These are phyloP conservation scores for Takifugu bimaculatus DNA, from an alignment of 2,113 vertebrate genomes.

Conservation along the genomic window DNA sequence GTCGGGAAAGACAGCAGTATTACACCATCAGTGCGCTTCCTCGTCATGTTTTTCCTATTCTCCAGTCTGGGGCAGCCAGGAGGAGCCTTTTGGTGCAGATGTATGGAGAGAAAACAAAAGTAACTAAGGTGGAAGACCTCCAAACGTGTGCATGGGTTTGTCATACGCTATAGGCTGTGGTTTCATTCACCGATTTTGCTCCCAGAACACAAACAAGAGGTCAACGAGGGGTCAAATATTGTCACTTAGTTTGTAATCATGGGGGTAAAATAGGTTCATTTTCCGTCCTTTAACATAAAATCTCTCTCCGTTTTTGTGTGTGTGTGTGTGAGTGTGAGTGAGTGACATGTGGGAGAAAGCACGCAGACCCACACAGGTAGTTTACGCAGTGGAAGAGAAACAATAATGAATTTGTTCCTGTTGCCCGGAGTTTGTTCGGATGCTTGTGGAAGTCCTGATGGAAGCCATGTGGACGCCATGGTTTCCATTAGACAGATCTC, in stretches of 20 bases:
- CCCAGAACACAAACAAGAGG: constrained; percentile 55
- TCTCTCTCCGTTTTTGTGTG: neutral
- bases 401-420: constrained; percentile 76
- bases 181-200: neutral
- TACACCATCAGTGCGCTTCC: constrained; percentile 32
- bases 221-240: constrained; percentile 60
- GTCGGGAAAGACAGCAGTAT: constrained; percentile 41
- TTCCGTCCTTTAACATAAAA: too few relatives aligned
- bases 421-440: constrained; percentile 63
- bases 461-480: constrained; percentile 71
- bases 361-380: constrained; percentile 25
- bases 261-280: constrained; percentile 40
- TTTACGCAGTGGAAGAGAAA: constrained; percentile 52
- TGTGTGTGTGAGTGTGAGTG: constrained; percentile 5
- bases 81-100: constrained; percentile 50
- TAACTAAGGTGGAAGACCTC: constrained; percentile 66
- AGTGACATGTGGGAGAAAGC: constrained; percentile 1
- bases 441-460: constrained; percentile 63
- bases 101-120: constrained; percentile 66
- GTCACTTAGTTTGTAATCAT: constrained; percentile 66
- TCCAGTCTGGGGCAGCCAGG: constrained; percentile 18
- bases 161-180: constrained; percentile 50
- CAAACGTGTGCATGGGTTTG: constrained; percentile 50
- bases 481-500: constrained; percentile 62
- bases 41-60: constrained; percentile 7